Percentiles rank a stretch among this genome's conserved stretches.
These are phyloP conservation scores for Catostomus latipinnis DNA, from an alignment of 2,797 vertebrate genomes.

Conservation along the genomic window DNA sequence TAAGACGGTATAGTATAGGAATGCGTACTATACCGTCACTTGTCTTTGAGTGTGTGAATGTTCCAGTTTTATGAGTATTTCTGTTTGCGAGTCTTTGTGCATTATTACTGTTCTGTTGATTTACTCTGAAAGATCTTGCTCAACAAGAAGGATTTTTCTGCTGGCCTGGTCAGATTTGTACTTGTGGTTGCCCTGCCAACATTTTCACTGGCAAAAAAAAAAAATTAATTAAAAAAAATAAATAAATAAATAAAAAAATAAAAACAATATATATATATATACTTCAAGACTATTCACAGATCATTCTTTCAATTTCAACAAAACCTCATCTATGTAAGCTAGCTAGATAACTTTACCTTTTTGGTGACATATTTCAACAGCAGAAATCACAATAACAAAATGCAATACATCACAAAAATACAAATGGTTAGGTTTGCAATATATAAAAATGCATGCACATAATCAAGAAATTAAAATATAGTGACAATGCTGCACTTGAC, in stretches of 20 bases:
- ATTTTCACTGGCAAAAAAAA: no score
- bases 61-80: neutral
- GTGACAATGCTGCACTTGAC: neutral
- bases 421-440: neutral
- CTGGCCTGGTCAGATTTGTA: neutral
- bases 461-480: no score
- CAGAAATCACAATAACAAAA: neutral
- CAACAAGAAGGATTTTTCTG: neutral
- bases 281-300: no score
- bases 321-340: no score
- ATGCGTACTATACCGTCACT: neutral
- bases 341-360: no score
- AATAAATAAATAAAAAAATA: no score
- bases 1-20: neutral
- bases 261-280: no score
- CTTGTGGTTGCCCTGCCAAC: no score
- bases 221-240: no score
- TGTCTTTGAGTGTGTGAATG: neutral
- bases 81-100: neutral
- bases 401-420: neutral
- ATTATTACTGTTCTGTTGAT: neutral
- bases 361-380: no score
- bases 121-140: conserved; percentile 2
- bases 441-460: neutral
- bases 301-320: no score